These are phyloP conservation scores for Sarcophaga subvicina DNA, from an alignment of 2,888 invertebrate species.

Conservation along the genomic window DNA sequence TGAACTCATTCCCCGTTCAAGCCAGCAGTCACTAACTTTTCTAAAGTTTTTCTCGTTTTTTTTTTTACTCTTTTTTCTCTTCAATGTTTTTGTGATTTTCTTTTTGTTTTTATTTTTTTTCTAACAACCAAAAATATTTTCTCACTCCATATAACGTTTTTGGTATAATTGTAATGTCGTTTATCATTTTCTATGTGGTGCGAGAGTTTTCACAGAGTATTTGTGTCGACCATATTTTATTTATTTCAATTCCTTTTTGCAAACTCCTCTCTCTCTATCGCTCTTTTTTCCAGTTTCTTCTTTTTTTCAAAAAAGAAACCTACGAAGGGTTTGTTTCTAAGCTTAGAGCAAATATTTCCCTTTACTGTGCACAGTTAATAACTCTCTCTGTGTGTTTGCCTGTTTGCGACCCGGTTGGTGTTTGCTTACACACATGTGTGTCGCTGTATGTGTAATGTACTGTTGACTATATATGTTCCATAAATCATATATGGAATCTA, in stretches of 20 bases:
- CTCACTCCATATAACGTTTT: slow-evolving; percentile 1
- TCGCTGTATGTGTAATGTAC: neutral
- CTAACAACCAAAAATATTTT: slow-evolving; percentile 17
- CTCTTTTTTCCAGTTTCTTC: too few relatives aligned
- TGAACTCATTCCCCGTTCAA: slow-evolving; percentile 38
- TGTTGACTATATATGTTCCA: slow-evolving; percentile 31
- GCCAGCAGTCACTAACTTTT: slow-evolving; percentile 40
- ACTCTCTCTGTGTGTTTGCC: too few relatives aligned
- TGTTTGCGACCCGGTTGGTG: neutral
- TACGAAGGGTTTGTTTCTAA: too few relatives aligned
- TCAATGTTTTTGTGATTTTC: neutral
- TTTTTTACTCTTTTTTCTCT: neutral
- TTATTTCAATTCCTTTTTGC: neutral
- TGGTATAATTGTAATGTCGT: slow-evolving; percentile 53
- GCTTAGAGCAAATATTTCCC: too few relatives aligned
- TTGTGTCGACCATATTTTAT: slow-evolving; percentile 33
- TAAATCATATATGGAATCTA: slow-evolving; percentile 50
- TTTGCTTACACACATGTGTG: neutral
- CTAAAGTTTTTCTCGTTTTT: slow-evolving; percentile 13
- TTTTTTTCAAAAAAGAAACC: too few relatives aligned
- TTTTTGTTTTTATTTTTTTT: neutral
- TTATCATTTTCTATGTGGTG: slow-evolving; percentile 48
- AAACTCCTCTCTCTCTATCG: too few relatives aligned
- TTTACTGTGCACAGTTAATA: too few relatives aligned
- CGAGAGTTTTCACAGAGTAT: slow-evolving; percentile 9